Evolutionary conservation across 1,140 invertebrate genomes (phyloP).

Genomic region (Drosophila aff.): DNA sequence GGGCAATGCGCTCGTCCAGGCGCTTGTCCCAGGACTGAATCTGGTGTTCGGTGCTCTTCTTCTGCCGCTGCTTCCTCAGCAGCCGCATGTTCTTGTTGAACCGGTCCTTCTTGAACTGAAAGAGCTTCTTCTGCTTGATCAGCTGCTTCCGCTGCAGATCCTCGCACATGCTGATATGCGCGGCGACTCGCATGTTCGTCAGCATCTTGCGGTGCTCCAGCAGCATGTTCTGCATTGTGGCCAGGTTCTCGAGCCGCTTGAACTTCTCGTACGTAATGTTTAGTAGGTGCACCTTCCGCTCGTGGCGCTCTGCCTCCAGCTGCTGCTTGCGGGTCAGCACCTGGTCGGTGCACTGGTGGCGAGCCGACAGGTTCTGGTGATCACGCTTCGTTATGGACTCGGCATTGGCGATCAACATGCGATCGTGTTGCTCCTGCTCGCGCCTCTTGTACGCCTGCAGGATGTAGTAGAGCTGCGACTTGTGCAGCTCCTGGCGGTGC

Average conservation of each 20-base stretch:
- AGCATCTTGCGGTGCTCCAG: conserved; percentile 71
- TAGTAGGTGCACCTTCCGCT: conserved; percentile 47
- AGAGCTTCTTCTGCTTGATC: conserved; percentile 77
- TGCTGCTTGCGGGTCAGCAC: conserved; percentile 58
- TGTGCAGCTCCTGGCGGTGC: conserved; percentile 82
- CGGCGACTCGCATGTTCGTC: conserved; percentile 66
- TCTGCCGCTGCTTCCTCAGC: conserved; percentile 46
- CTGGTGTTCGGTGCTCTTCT: conserved; percentile 52
- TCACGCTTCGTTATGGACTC: conserved; percentile 71
- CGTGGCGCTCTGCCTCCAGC: conserved; percentile 48
- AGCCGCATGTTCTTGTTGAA: conserved; percentile 67
- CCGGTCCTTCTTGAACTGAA: conserved; percentile 78
- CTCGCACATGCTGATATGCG: conserved; percentile 53
- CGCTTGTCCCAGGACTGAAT: conserved; percentile 72
- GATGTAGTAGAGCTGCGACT: conserved; percentile 73
- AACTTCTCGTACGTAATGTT: conserved; percentile 63
- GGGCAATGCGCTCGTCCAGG: conserved; percentile 64
- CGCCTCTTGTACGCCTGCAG: conserved; percentile 71
- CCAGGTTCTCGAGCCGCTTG: conserved; percentile 52
- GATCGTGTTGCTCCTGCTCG: conserved; percentile 74
- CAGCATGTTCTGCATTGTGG: conserved; percentile 55
- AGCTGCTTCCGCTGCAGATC: conserved; percentile 74
- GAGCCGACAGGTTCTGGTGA: conserved; percentile 54
- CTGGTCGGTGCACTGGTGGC: conserved; percentile 61
- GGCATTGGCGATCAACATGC: conserved; percentile 70